Percentiles rank a stretch among this genome's conserved stretches.
Evolutionary conservation across 2,113 vertebrate genomes (phyloP).

Genomic region (Speoplatyrhinus poulsoni): DNA sequence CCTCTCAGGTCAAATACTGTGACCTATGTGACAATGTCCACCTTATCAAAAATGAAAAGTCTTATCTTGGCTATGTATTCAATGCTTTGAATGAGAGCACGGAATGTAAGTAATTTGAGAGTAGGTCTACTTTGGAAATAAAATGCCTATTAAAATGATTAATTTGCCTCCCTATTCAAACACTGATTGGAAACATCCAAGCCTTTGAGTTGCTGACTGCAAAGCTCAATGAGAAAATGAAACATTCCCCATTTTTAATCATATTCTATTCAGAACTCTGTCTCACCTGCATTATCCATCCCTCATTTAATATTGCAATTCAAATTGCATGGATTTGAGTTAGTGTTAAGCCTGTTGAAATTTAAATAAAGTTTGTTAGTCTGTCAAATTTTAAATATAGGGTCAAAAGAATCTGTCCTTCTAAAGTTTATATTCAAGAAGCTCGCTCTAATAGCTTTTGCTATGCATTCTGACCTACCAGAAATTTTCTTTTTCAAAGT

Average conservation of each 20-base stretch:
- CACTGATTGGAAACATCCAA: slow-evolving; percentile 54
- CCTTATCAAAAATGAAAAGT: slow-evolving; percentile 63
- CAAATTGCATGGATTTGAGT: slow-evolving; percentile 44
- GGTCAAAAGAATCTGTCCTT: slow-evolving; percentile 49
- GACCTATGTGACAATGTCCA: slow-evolving; percentile 38
- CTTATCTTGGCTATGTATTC: slow-evolving; percentile 59
- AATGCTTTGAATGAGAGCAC: slow-evolving; percentile 38
- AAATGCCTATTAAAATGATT: slow-evolving; percentile 58
- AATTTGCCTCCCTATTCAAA: slow-evolving; percentile 67
- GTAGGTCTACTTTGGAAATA: slow-evolving; percentile 24
- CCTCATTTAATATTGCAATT: slow-evolving; percentile 47
- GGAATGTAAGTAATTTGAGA: slow-evolving; percentile 51
- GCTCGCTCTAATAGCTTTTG: slow-evolving; percentile 21
- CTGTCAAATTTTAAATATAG: not conserved
- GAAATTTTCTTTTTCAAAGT: slow-evolving; percentile 35
- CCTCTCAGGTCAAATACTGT: slow-evolving; percentile 42
- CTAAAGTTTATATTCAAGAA: slow-evolving; percentile 43
- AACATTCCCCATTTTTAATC: slow-evolving; percentile 66
- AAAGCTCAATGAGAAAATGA: slow-evolving; percentile 61
- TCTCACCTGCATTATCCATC: slow-evolving; percentile 60
- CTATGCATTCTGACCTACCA: slow-evolving; percentile 33
- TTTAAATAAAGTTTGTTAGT: slow-evolving; percentile 48
- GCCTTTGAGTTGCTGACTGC: slow-evolving; percentile 34
- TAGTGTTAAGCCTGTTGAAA: slow-evolving; percentile 30
- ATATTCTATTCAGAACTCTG: slow-evolving; percentile 52